Base-by-base conservation (phyloP, 2,888 invertebrate genomes). In the Cordylochernes scorpioides region DNA sequence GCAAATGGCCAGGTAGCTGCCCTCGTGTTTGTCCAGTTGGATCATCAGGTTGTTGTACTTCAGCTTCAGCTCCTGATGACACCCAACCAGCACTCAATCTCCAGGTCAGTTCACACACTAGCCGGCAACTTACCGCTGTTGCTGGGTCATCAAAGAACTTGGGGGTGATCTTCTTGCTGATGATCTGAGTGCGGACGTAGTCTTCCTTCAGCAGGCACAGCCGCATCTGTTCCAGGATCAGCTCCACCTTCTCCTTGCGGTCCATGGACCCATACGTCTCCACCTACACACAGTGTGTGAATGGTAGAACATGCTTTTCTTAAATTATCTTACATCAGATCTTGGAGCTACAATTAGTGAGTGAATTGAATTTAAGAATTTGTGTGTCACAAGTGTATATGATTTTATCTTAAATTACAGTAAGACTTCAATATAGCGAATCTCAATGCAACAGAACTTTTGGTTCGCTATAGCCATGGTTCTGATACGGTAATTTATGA, bases 191-290 rank as follows among this genome's bases (percentile, higher is more conserved):
- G 15, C 94, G 70, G 38, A 94, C 71, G 51, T 75, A 91, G 54
- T 99, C 97, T 46, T 86, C 75, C 48, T 82, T 86, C 1, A 78
- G 73, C 29, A 97, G 58, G 50, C 94, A 94, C 6, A 94, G 61
- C 32, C 97, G 65, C 91, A 99, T 99, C 56, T 99, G 97, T 53
- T 99, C 94, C 42, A 99, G 56, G 41, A 99, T 84, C 22, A 94
- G 63, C 46, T 91, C 84, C 2, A 94, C 63, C 58, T 88, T 91
- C 53, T 99, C 97, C 31, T 74, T 64, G 51, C 84, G 82, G 39
- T 88, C 84, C 97, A 97, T 99, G 0, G 91, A 88, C 3, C 97
- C 97, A 49, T 86, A 97, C 0, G 97, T 99, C 57, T 97, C 97
- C 7, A 77, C 68, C 53, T 55, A 34, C 10, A 31, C n/a, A n/a